These are phyloP conservation scores for Ips nitidus DNA, from an alignment of 1,140 invertebrate species.

Conservation along the genomic window DNA sequence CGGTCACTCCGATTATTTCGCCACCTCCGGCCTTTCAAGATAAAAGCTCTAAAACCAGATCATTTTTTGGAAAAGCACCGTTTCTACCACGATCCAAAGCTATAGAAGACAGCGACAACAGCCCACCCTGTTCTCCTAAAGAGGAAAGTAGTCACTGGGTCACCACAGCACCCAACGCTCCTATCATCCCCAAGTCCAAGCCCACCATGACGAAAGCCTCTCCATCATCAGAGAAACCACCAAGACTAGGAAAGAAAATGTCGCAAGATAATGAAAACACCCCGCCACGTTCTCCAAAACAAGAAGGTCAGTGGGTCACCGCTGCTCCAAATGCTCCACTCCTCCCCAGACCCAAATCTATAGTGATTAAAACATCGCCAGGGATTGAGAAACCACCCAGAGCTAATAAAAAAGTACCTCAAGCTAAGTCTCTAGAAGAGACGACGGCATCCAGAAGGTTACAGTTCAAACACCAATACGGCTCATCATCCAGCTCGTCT, in stretches of 20 bases:
- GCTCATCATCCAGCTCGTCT: conserved; percentile 60
- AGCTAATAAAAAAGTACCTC: conserved; percentile 51
- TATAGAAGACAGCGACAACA: conserved; percentile 58
- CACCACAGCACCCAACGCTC: conserved; percentile 41
- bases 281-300: conserved; percentile 57
- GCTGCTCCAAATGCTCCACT: conserved; percentile 40
- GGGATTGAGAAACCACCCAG: conserved; percentile 32
- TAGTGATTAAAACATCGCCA: conserved; percentile 32
- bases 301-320: conserved; percentile 42
- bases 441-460: conserved; percentile 54
- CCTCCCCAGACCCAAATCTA: conserved; percentile 18
- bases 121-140: conserved; percentile 57
- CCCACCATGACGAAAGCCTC: conserved; percentile 24
- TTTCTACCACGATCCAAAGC: conserved; percentile 60
- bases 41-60: conserved; percentile 47
- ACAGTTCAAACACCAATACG: conserved; percentile 57
- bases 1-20: conserved; percentile 62
- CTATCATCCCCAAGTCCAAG: conserved; percentile 19
- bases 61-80: conserved; percentile 54
- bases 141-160: conserved; percentile 35
- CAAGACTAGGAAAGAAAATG: conserved; percentile 46
- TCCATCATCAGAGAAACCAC: conserved; percentile 34
- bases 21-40: conserved; percentile 65
- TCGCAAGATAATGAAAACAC: conserved; percentile 59
- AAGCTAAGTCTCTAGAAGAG: conserved; percentile 61